Conservation (phyloP, 2,888 invertebrate genomes). For the Ctena decussata region DNA sequence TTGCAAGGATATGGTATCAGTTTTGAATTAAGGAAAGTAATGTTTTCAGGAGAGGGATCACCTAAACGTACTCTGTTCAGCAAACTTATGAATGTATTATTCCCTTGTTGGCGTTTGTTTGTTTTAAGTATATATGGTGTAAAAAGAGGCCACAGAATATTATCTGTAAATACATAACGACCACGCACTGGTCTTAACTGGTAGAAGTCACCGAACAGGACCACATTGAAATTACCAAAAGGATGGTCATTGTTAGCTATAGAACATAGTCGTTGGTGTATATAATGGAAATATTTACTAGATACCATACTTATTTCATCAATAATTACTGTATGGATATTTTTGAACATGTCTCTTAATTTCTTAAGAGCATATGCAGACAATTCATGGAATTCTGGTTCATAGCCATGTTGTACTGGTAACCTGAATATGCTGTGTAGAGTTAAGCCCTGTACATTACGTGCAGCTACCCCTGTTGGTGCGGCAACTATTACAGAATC, state of each 20-base stretch:
- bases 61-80: not conserved
- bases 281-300: not conserved
- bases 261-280: not conserved
- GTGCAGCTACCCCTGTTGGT: conserved; percentile 51
- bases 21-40: not conserved
- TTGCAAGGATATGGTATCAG: not conserved
- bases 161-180: conserved; percentile 10
- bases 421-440: conserved; percentile 39
- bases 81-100: not conserved
- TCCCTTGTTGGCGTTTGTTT: conserved; percentile 16
- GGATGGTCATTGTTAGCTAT: conserved; percentile 12
- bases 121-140: conserved; percentile 20
- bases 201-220: conserved; percentile 41
- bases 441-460: conserved; percentile 41
- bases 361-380: conserved; percentile 22
- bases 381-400: conserved; percentile 13
- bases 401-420: conserved; percentile 41
- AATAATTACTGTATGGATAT: conserved; percentile 41
- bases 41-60: not conserved
- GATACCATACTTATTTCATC: conserved; percentile 58
- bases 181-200: conserved; percentile 26
- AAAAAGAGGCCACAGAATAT: conserved; percentile 31
- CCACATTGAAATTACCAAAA: conserved; percentile 28
- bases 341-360: not conserved
- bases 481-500: conserved; percentile 53